Evolutionary conservation across 2,888 invertebrate genomes (phyloP).

Genomic region (Exephanes ischioxanthus): DNA sequence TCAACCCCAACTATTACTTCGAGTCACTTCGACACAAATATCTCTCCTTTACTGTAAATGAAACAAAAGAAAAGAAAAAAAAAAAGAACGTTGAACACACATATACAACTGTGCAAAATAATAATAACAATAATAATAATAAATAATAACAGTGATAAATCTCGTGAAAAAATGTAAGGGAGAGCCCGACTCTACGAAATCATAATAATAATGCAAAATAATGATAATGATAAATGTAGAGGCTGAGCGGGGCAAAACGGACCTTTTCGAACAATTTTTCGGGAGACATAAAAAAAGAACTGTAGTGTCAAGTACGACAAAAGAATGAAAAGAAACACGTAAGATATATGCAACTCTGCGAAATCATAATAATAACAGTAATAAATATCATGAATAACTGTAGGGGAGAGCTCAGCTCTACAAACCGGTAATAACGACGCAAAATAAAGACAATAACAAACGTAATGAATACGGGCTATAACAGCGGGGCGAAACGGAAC

Average conservation of each 20-base stretch:
- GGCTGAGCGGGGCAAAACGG: too few relatives aligned
- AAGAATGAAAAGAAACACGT: constrained; percentile 27
- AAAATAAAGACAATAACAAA: constrained; percentile 27
- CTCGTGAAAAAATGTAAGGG: not conserved
- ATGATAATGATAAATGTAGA: not conserved
- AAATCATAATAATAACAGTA: constrained; percentile 43
- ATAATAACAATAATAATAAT: constrained; percentile 51
- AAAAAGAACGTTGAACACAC: constrained; percentile 22
- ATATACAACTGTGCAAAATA: constrained; percentile 45
- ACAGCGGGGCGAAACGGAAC: too few relatives aligned
- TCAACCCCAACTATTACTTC: constrained; percentile 34
- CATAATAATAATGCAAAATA: constrained; percentile 21
- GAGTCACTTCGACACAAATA: constrained; percentile 64
- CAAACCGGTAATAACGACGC: not conserved
- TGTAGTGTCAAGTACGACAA: not conserved
- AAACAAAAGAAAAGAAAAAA: constrained; percentile 44
- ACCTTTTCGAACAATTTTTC: too few relatives aligned
- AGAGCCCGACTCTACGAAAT: not conserved
- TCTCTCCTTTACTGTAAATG: constrained; percentile 67
- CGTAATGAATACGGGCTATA: not conserved
- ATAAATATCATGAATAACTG: not conserved
- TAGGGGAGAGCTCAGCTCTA: not conserved
- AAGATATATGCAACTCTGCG: constrained; percentile 3
- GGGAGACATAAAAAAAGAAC: not conserved
- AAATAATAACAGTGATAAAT: not conserved